phyloP scores from a whole-genome alignment of 1,140 invertebrate species.

The Eriosoma lanigerum region DNA sequence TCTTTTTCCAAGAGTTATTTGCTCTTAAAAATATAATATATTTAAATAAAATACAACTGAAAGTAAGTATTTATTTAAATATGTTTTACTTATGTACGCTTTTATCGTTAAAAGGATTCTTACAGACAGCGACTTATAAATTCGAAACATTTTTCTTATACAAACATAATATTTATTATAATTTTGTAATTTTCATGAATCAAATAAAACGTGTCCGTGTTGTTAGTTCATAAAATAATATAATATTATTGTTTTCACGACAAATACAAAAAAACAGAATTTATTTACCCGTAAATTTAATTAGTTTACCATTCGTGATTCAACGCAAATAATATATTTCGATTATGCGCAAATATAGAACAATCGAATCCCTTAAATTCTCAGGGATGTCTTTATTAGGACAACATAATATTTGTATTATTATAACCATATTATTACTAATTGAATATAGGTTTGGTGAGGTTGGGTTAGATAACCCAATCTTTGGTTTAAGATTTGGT shows the following conservation, averaged over 20 bases:
- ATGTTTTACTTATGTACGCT: neutral
- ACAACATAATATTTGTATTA: too few species aligned
- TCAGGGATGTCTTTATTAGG: too few species aligned
- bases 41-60: neutral
- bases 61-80: neutral
- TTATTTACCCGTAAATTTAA: neutral
- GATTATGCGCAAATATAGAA: neutral
- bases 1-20: neutral
- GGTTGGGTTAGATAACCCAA: too few species aligned
- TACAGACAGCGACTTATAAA: neutral
- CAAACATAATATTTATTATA: neutral
- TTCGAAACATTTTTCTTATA: neutral
- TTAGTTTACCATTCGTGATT: neutral
- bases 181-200: slow-evolving; percentile 9
- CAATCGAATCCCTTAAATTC: too few species aligned
- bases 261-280: neutral
- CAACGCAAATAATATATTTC: neutral
- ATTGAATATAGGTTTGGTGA: too few species aligned
- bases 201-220: neutral
- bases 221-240: neutral
- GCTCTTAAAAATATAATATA: neutral
- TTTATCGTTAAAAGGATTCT: neutral
- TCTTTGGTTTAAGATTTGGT: too few species aligned
- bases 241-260: neutral
- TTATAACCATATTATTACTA: too few species aligned